Base-by-base conservation (phyloP, 1,140 invertebrate genomes). In the Steinernema khuongi region DNA sequence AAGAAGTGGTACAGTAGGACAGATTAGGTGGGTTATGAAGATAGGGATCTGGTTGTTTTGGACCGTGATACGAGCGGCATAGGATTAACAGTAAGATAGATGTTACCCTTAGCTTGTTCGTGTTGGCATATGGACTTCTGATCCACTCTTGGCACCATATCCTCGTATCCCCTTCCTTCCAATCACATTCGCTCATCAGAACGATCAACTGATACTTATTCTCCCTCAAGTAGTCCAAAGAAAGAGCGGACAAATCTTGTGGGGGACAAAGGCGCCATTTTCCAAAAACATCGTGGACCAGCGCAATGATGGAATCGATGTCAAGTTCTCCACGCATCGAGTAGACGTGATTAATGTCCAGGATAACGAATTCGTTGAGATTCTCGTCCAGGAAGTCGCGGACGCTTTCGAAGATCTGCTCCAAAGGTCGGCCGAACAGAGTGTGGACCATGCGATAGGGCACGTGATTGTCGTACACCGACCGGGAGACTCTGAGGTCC, bases 281-380 rank as follows among this genome's bases (percentile, higher is more conserved):
- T 22, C 50, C 50, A 60, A 60, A 60, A 4, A 17, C 26, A 7
- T 22, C 7, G 26, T 60, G 50, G 22, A 60, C 26, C 50, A 60
- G 19, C 11, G 11, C 50, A 22, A 60, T 22, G 22, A 60, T 60
- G 11, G 19, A 17, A 26, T 60, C 19, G 50, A 60, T 60, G 50
- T 60, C 50, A 14, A 26, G 4, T 4, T 60, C 50, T 7, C 50
- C 50, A 11, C 50, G 50, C 50, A 60, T 60, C 4, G 7, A 60
- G 50, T 60, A 60, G 14, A 60, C 50, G 50, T 60, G 50, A 60
- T 60, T 60, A 22, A 60, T 60, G 50, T 60, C 50, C 50, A 60
- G 26, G 26, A 60, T 60, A 14, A 60, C 50, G 19, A 60, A 60
- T 60, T 60, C 50, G 14, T 60, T 22, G 11, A 60, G 50, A 60